Evolutionary conservation across 2,113 vertebrate genomes (phyloP), one percentile per base, ranked within the genome.

Genomic region (Catharus fuscescens): DNA sequence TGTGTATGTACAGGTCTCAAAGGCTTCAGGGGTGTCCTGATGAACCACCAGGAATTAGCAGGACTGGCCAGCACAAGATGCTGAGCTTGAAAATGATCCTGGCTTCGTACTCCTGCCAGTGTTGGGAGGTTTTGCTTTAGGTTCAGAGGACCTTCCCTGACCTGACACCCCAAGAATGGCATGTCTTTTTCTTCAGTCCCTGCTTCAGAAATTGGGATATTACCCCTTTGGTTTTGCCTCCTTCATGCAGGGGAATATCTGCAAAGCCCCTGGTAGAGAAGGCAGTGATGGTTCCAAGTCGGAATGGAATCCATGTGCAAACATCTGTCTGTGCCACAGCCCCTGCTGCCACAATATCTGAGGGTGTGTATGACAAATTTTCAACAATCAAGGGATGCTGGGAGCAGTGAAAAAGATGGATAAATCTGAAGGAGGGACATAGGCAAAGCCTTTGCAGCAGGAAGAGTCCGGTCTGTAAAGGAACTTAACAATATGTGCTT

Each of bases 361-460:
- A 9, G 5, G 2, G 3, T 23, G 20, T 8, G 3, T 12, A 18
- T 0, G 0, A 20, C 6, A 67, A 29, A 81, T 47, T 17, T 79
- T 31, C 3, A 1, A 23, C 14, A 66, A 38, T 8, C 19, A 6
- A 44, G 34, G 31, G 64, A 59, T 2, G 0, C 3, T 26, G 72
- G 8, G 24, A 86, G 20, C 29, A 36, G 10, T 25, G 40, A 31
- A n/a, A 8, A 15, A 61, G 80, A 36, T 0, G 4, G 16, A 52
- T 26, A 15, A 53, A 60, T 19, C 8, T n/a, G 40, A 34, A 50
- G 42, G 23, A 66, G 8, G 8, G 9, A 52, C 8, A 10, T 1
- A 18, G 16, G 50, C 8, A 34, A 50, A 18, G 60, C 12, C 24
- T 59, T 40, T 24, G 48, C 17, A n/a, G 8, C 4, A 66, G 54